Conservation (phyloP, 2,888 invertebrate species). For the Mythimna pallens region DNA sequence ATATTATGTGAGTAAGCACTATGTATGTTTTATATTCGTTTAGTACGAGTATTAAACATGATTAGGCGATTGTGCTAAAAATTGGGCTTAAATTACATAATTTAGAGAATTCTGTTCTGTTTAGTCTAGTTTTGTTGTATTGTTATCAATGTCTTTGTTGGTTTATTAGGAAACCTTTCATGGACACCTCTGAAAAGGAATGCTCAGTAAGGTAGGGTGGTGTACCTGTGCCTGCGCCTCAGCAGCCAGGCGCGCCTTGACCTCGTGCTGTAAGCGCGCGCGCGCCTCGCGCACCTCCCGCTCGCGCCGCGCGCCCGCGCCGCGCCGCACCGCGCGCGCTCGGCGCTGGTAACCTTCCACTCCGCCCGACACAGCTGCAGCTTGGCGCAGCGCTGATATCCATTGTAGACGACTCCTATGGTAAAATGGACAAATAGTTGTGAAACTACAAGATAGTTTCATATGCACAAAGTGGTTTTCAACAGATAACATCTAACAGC, state of each 20-base stretch:
- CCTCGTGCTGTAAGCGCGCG: constrained; percentile 92
- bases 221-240: constrained; percentile 89
- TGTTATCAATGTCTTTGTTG: not conserved
- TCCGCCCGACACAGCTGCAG: constrained; percentile 93
- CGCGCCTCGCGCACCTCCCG: constrained; percentile 91
- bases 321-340: constrained; percentile 87
- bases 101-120: no score
- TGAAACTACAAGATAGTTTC: no score
- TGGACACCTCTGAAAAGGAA: not conserved
- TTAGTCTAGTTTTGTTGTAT: no score
- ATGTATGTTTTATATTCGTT: not conserved
- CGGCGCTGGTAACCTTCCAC: constrained; percentile 93
- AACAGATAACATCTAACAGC: no score
- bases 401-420: constrained; percentile 93
- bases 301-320: constrained; percentile 90
- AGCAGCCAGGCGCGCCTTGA: constrained; percentile 91
- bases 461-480: no score
- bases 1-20: not conserved
- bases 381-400: constrained; percentile 94
- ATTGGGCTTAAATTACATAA: not conserved
- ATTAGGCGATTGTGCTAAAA: no score
- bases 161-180: not conserved
- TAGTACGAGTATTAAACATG: no score
- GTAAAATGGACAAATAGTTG: not conserved
- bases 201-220: not conserved